Percentiles rank a stretch among this genome's conserved stretches.
phyloP scores from a whole-genome alignment of 2,888 invertebrate species.

The Itoplectis maculator region DNA sequence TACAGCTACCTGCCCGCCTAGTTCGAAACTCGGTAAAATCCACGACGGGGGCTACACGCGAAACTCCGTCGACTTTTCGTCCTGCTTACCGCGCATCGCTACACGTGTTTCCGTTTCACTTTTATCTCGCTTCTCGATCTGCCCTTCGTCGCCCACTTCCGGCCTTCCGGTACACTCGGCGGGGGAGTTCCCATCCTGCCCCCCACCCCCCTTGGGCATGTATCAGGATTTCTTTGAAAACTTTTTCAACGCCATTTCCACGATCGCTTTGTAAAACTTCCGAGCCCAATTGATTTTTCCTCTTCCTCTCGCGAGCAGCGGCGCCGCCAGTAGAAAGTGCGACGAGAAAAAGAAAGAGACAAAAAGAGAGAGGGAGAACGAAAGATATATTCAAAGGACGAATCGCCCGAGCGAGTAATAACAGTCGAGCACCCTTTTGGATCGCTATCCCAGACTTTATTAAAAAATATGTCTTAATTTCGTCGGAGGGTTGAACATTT shows the following conservation, averaged over 20 bases:
- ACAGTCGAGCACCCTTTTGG: slow-evolving; percentile 47
- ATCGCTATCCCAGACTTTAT: slow-evolving; percentile 76
- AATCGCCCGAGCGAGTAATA: slow-evolving; percentile 28
- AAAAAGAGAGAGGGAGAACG: background rate
- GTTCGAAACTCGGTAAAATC: slow-evolving; percentile 82
- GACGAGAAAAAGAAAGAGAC: background rate
- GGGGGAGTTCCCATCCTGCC: too few species aligned
- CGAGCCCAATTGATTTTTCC: slow-evolving; percentile 61
- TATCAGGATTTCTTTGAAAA: slow-evolving; percentile 64
- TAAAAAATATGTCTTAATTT: slow-evolving; percentile 81
- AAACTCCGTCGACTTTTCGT: slow-evolving; percentile 65
- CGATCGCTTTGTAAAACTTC: slow-evolving; percentile 64
- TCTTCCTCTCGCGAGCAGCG: slow-evolving; percentile 21
- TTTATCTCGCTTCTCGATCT: slow-evolving; percentile 40
- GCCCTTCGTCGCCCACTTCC: slow-evolving; percentile 55
- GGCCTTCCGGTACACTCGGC: slow-evolving; percentile 22
- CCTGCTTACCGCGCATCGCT: slow-evolving; percentile 3
- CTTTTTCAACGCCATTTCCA: slow-evolving; percentile 47
- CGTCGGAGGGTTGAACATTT: slow-evolving; percentile 68
- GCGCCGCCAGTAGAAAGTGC: background rate
- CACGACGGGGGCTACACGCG: slow-evolving; percentile 66
- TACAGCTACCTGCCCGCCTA: slow-evolving; percentile 63
- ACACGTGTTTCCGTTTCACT: slow-evolving; percentile 54
- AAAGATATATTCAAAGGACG: slow-evolving; percentile 8
- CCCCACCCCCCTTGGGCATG: slow-evolving; percentile 13